Evolutionary conservation across 2,888 invertebrate genomes (phyloP), one percentile per base, ranked within the genome.

Genomic region (Scaptomyza tumidula): DNA sequence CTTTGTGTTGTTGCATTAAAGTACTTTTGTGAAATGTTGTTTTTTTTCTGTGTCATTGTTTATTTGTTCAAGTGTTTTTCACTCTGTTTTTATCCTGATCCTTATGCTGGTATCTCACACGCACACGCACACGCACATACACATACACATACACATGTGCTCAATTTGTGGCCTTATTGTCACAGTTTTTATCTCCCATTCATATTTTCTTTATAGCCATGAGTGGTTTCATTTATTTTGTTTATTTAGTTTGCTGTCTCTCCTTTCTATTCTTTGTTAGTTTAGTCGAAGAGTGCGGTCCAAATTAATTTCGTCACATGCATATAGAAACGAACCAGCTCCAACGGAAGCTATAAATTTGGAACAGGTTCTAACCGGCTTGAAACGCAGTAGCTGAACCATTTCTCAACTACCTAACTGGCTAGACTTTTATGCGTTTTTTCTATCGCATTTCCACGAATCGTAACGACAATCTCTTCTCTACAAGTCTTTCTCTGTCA

Each of bases 291-390:
- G 53, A 74, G 66, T 78, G 64, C 69, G 88, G 79, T 85, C 75
- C 56, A 67, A 59, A 27, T 53, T 45, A 39, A 61, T 59, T 70
- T 24, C 56, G 55, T 69, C 52, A 58, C 49, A 50, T 29, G 24
- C 24, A 19, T 19, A 19, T 19, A 24, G 24, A 24, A 24, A 5
- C 29, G 29, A 58, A 41, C 59, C 61, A 75, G 56, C 77, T 77
- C 63, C 54, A 72, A 63, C 78, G 89, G 87, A 83, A 83, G 71
- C 76, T 68, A 74, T 86, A 84, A 88, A 83, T 88, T 80, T 64
- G 27, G 43, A 77, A 80, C 77, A 77, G 86, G 78, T 75, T 86
- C 77, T 67, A 39, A 67, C 53, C 61, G n/a, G 45, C 61, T 67
- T 49, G 44, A 52, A 62, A 31, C 58, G 60, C 75, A 64, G 79